Conservation (phyloP, 2,888 invertebrate species). For the Agrochola litura region DNA sequence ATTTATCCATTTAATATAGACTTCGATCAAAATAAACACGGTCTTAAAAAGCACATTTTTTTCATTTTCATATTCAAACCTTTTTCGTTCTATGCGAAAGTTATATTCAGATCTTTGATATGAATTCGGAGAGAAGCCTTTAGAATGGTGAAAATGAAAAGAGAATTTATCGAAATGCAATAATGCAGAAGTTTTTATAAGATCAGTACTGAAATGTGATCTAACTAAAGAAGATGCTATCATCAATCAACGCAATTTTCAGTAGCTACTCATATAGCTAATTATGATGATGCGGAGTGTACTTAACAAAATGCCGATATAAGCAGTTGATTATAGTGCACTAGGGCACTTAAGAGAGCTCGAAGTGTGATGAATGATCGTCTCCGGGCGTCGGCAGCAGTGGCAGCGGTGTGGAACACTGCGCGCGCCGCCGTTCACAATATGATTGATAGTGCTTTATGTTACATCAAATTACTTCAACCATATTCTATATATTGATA, state of each 20-base stretch:
- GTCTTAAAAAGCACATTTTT: neutral
- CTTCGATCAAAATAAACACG: neutral
- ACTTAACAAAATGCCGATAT: slow-evolving; percentile 66
- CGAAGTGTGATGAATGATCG: slow-evolving; percentile 88
- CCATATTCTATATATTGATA: slow-evolving; percentile 66
- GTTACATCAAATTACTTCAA: slow-evolving; percentile 78
- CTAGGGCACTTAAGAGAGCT: slow-evolving; percentile 86
- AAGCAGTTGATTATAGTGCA: slow-evolving; percentile 74
- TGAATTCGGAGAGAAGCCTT: neutral
- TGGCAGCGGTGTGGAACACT: slow-evolving; percentile 79
- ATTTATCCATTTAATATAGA: slow-evolving; percentile 3
- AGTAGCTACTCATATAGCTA: slow-evolving; percentile 24
- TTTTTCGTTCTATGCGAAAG: neutral
- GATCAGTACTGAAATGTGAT: neutral
- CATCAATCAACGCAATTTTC: slow-evolving; percentile 31
- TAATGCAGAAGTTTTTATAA: neutral
- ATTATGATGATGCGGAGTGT: slow-evolving; percentile 58
- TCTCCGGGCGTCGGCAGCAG: slow-evolving; percentile 64
- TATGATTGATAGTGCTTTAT: slow-evolving; percentile 86
- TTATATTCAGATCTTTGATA: neutral
- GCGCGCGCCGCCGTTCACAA: slow-evolving; percentile 73
- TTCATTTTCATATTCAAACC: neutral
- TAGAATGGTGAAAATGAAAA: neutral
- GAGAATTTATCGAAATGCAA: neutral
- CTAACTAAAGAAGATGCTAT: slow-evolving; percentile 6